phyloP scores from a whole-genome alignment of 2,888 invertebrate genomes.

The Atethmia centrago region DNA sequence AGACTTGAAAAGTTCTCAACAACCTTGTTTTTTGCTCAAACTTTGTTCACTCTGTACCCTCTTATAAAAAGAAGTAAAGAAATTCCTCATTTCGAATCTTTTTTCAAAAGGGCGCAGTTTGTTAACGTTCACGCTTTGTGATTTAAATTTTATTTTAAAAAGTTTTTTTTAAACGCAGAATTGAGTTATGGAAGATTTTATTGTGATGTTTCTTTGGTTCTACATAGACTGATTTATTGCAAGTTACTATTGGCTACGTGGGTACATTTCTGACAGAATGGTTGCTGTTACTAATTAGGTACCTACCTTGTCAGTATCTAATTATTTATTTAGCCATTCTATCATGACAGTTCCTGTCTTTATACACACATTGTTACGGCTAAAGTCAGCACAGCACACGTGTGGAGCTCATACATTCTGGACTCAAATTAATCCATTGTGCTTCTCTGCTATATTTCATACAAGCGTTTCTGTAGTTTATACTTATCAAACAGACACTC shows the following conservation, averaged over 20 bases:
- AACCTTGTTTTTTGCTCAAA: constrained; percentile 30
- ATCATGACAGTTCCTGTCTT: not conserved
- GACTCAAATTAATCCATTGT: not conserved
- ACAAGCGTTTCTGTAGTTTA: not conserved
- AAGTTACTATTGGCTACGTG: not conserved
- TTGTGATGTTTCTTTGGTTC: not conserved
- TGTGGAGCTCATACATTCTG: not conserved
- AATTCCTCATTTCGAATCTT: constrained; percentile 7
- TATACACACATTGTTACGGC: not conserved
- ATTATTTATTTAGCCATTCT: not conserved
- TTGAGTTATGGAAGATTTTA: not conserved
- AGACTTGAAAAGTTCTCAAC: constrained; percentile 41
- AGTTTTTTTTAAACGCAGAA: not conserved
- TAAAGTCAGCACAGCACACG: not conserved
- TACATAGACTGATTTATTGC: too few relatives aligned
- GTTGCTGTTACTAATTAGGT: not conserved
- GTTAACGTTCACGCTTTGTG: constrained; percentile 12
- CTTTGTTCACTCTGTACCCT: constrained; percentile 22
- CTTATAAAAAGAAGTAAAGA: constrained; percentile 18
- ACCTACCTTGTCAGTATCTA: not conserved
- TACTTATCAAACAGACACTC: not conserved
- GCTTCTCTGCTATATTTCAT: not conserved
- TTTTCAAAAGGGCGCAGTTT: constrained; percentile 18
- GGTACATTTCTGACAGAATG: not conserved
- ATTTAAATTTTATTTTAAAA: constrained; percentile 22